Percentiles rank a stretch among this genome's conserved stretches.
Conservation (phyloP, 2,113 vertebrate species). For the Nesospiza acunhae region DNA sequence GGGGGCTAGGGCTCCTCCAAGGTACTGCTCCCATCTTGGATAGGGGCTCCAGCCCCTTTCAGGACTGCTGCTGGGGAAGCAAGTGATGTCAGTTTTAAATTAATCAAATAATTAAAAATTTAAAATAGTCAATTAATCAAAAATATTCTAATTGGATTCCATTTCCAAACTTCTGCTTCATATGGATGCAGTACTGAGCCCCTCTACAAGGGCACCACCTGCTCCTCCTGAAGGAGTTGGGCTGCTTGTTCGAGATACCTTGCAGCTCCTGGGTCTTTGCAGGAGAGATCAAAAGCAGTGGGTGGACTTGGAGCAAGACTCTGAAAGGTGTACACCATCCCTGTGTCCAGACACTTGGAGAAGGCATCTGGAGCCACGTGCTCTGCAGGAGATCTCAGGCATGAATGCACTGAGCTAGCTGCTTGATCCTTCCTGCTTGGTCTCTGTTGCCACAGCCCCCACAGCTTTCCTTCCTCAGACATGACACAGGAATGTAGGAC, state of each 20-base stretch:
- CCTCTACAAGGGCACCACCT: neutral
- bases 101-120: neutral
- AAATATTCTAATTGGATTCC: neutral
- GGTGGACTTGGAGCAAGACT: neutral
- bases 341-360: neutral
- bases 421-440: neutral
- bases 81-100: neutral
- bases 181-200: neutral
- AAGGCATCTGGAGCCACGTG: fast-evolving
- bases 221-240: neutral
- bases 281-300: neutral
- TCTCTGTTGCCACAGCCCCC: neutral
- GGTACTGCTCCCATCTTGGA: neutral
- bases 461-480: neutral
- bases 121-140: too few species aligned
- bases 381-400: neutral
- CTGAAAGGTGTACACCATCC: fast-evolving
- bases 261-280: neutral
- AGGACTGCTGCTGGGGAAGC: neutral
- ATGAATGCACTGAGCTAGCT: neutral
- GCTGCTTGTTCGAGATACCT: fast-evolving
- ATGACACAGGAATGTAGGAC: neutral
- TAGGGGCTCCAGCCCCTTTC: neutral
- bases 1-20: neutral
- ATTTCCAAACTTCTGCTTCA: neutral